Conservation (phyloP, 2,888 invertebrate genomes). For the Bugula neritina region DNA sequence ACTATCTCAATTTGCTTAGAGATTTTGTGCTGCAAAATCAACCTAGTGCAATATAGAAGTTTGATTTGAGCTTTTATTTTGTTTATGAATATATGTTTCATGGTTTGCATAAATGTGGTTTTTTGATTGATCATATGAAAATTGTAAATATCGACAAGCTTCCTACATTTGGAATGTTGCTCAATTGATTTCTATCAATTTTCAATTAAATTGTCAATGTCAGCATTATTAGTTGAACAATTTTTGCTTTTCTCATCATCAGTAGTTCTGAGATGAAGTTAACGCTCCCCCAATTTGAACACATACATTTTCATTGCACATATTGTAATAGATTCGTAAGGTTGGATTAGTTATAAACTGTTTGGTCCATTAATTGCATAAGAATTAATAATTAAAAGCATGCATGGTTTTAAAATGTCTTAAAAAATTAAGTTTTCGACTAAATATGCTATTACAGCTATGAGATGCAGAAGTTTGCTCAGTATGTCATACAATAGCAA, state of each 20-base stretch:
- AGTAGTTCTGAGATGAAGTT: background rate
- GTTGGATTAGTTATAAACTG: background rate
- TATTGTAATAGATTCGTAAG: background rate
- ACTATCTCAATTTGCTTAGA: background rate
- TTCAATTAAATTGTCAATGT: background rate
- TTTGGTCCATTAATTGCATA: background rate
- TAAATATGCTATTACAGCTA: background rate
- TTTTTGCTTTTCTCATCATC: background rate
- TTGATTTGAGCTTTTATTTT: background rate
- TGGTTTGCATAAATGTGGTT: background rate
- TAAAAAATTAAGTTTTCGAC: background rate
- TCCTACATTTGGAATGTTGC: background rate
- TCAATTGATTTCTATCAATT: background rate
- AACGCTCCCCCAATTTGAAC: background rate
- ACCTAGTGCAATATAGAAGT: background rate
- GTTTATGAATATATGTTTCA: background rate
- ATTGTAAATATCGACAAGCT: background rate
- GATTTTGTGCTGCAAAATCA: background rate
- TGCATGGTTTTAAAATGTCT: background rate
- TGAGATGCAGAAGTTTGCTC: background rate
- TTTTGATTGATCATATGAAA: background rate
- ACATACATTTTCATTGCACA: background rate
- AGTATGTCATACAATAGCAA: no score
- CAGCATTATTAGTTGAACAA: background rate
- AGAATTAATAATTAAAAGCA: background rate